phyloP scores from a whole-genome alignment of 2,113 vertebrate genomes.

The Caloenas nicobarica region DNA sequence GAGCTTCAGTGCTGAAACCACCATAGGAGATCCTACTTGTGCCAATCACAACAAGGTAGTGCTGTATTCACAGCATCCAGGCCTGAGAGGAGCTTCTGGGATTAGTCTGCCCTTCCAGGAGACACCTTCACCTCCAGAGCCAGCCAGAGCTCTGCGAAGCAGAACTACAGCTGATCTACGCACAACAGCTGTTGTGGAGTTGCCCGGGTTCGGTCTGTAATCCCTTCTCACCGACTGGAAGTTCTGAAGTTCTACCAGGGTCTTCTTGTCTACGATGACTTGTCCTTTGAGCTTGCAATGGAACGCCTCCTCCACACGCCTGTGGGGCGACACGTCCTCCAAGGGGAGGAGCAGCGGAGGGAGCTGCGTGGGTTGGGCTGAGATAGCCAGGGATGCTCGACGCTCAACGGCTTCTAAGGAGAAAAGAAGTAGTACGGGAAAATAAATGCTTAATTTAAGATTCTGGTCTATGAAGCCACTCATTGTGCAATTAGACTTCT shows the following conservation, averaged over 20 bases:
- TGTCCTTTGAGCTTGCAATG: slow-evolving; percentile 89
- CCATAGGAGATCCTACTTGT: background rate
- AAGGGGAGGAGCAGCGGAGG: slow-evolving; percentile 77
- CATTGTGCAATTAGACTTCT: background rate
- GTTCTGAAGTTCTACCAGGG: slow-evolving; percentile 89
- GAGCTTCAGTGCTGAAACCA: background rate
- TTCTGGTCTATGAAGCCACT: background rate
- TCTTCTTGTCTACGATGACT: slow-evolving; percentile 87
- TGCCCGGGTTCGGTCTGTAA: slow-evolving; percentile 7
- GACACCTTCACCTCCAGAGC: background rate
- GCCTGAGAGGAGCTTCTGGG: background rate
- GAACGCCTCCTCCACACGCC: slow-evolving; percentile 86
- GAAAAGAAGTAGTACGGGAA: background rate
- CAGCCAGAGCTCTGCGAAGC: background rate
- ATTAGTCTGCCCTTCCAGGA: background rate
- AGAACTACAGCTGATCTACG: background rate
- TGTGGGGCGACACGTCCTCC: slow-evolving; percentile 74
- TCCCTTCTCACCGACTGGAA: slow-evolving; percentile 88
- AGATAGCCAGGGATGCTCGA: slow-evolving; percentile 66
- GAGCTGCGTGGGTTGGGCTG: slow-evolving; percentile 69
- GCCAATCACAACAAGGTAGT: background rate
- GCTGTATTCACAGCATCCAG: background rate
- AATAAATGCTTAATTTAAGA: background rate
- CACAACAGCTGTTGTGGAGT: background rate
- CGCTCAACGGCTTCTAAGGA: slow-evolving; percentile 85